Evolutionary conservation across 2,113 vertebrate species (phyloP).

Genomic region (Psammodynastes pulverulentus): DNA sequence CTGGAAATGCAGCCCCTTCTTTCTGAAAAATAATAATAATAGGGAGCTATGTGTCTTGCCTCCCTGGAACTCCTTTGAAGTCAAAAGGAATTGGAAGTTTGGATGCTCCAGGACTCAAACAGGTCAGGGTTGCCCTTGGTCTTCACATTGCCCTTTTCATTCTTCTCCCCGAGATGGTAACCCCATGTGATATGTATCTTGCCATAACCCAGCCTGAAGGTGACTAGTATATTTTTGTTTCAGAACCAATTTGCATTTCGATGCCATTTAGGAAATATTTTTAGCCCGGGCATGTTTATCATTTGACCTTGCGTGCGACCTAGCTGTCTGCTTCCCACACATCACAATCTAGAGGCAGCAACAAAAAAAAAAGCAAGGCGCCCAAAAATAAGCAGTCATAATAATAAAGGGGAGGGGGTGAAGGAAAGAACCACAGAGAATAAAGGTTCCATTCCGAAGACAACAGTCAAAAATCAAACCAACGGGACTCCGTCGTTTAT

Average conservation of each 20-base stretch:
- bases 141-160: neutral
- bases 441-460: neutral
- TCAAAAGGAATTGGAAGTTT: neutral
- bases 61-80: neutral
- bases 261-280: conserved; percentile 25
- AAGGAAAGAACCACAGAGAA: neutral
- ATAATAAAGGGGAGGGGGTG: neutral
- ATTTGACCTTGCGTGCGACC: neutral
- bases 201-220: conserved; percentile 12
- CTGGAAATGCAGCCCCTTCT: neutral
- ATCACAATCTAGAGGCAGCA: neutral
- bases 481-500: neutral
- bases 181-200: conserved; percentile 19
- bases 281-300: neutral
- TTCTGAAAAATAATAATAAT: neutral
- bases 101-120: neutral
- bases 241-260: conserved; percentile 16
- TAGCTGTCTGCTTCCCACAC: neutral
- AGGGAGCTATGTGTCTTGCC: neutral
- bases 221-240: conserved; percentile 3
- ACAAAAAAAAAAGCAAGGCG: neutral
- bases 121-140: neutral
- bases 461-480: conserved; percentile 25
- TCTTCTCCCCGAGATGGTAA: neutral
- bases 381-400: neutral